Evolutionary conservation across 2,113 vertebrate species (phyloP).

Genomic region (Oceanodroma tethys): DNA sequence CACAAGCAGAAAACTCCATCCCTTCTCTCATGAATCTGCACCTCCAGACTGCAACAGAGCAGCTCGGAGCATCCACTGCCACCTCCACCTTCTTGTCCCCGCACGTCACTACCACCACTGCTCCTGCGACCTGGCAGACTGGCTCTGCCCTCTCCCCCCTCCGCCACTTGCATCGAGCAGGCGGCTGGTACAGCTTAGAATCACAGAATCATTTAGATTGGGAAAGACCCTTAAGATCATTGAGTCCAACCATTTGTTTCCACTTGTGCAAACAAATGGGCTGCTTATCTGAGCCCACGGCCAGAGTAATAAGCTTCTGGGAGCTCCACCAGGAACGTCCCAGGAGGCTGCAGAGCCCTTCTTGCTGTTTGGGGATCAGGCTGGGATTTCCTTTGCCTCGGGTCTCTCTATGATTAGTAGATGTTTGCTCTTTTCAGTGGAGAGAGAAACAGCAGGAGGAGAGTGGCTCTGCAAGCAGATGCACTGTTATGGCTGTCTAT

Average conservation of each 20-base stretch:
- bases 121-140: background rate
- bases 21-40: background rate
- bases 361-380: background rate
- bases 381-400: background rate
- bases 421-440: background rate
- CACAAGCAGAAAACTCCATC: background rate
- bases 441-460: background rate
- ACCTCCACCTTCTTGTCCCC: background rate
- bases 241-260: background rate
- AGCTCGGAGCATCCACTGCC: background rate
- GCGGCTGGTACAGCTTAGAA: background rate
- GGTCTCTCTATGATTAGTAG: background rate
- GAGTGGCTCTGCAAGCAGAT: background rate
- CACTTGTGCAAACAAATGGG: background rate
- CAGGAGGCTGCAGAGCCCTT: background rate
- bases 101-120: background rate
- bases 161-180: rapidly evolving
- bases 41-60: background rate
- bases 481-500: background rate
- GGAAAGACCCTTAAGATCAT: background rate
- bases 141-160: background rate
- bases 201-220: background rate
- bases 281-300: background rate
- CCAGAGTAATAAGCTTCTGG: background rate
- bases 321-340: background rate